Evolutionary conservation across 2,113 vertebrate genomes (phyloP), one percentile per base, ranked within the genome.

Genomic region (Acrocephalus kingi): DNA sequence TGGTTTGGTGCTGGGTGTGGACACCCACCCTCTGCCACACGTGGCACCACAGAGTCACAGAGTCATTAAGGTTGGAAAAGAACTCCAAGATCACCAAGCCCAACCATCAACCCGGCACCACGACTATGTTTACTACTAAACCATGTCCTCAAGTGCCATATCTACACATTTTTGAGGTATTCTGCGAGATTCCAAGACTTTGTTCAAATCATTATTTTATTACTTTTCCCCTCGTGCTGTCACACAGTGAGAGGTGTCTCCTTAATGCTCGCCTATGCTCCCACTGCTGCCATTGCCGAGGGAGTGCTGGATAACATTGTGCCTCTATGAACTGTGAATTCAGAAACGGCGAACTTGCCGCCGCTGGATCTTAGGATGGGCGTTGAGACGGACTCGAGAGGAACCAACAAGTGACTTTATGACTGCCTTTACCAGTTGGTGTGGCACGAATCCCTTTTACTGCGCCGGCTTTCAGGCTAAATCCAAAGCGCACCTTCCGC

Each of bases 311-410:
- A 28, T 43, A 18, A 49, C 4, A 2, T 18, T 66, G 48, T 58
- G 18, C 28, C n/a, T 55, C 51, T 27, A 2, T 3, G 16, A 71
- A 14, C 4, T 18, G n/a, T 1, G 8, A 66, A 69, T 12, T 51
- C 75, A 56, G 62, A 55, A 76, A 80, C 43, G 79, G 45, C 52
- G 73, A 52, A 84, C 91, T 46, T 77, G 72, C 91, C 88, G 35
- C 72, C 76, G 85, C 61, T 28, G 76, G 31, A 43, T 67, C 94
- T 94, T 74, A 45, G 67, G 89, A 82, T 77, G 78, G 46, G 54
- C 24, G 4, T 72, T 54, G 84, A 79, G 51, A 87, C 13, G 59
- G 71, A 61, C 89, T 82, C 43, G 91, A 95, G 92, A 88, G 51
- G 59, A 45, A 73, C 89, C 82, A 71, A 46, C 3, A 39, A 54